Evolutionary conservation across 2,888 invertebrate genomes (phyloP).

Genomic region (Platycnemis pennipes): DNA sequence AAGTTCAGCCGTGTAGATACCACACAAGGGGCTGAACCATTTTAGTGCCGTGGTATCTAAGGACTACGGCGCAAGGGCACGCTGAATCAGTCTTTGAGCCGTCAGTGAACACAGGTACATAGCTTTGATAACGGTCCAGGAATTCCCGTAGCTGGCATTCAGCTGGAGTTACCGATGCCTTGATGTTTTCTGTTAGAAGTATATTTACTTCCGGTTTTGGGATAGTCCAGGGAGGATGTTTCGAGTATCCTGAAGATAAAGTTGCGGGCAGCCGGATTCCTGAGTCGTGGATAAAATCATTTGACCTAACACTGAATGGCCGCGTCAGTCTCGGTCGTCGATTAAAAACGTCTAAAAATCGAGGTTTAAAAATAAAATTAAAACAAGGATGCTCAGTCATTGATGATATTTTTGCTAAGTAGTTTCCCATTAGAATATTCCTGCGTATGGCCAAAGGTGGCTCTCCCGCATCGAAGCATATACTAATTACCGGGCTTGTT

Average conservation of each 20-base stretch:
- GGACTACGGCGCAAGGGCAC: neutral
- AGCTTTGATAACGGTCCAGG: neutral
- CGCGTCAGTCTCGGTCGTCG: no score
- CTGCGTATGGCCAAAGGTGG: no score
- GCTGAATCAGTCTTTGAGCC: neutral
- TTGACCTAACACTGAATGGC: no score
- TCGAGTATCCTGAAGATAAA: neutral
- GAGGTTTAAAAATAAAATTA: no score
- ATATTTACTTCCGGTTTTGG: neutral
- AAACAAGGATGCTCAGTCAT: no score
- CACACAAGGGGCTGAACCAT: neutral
- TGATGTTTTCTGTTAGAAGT: neutral
- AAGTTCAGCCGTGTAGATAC: neutral
- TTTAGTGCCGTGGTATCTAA: neutral
- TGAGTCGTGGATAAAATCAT: no score
- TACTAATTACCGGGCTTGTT: no score
- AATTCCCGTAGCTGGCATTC: neutral
- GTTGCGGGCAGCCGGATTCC: neutral
- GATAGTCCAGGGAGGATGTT: neutral
- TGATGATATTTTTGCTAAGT: no score
- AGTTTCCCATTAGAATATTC: no score
- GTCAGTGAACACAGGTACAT: neutral
- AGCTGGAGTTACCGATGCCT: neutral
- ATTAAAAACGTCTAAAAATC: no score
- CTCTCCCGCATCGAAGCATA: no score